These are phyloP conservation scores for Tachina fera DNA, from an alignment of 2,888 invertebrate species.

Conservation along the genomic window DNA sequence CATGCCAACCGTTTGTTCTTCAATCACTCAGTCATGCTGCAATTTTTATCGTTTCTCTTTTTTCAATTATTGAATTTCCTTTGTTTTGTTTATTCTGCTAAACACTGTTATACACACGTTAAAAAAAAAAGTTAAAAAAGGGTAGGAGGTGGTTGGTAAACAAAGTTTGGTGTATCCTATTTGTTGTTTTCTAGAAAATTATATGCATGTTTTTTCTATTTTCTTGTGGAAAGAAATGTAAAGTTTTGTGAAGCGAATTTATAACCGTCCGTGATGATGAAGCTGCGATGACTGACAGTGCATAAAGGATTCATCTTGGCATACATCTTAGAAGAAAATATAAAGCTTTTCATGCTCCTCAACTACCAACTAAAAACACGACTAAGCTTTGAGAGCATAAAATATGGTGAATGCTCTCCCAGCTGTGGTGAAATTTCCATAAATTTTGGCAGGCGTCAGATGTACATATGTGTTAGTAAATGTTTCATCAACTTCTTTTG, in stretches of 20 bases:
- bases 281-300: slow-evolving; percentile 75
- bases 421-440: slow-evolving; percentile 17
- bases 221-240: slow-evolving; percentile 22
- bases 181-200: slow-evolving; percentile 31
- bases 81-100: slow-evolving; percentile 33
- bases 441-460: not conserved
- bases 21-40: slow-evolving; percentile 58
- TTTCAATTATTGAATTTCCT: slow-evolving; percentile 34
- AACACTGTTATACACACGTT: slow-evolving; percentile 35
- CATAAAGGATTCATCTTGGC: slow-evolving; percentile 17
- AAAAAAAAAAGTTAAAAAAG: slow-evolving; percentile 22
- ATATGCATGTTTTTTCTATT: slow-evolving; percentile 1
- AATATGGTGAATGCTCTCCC: slow-evolving; percentile 38
- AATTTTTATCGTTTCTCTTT: slow-evolving; percentile 47
- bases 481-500: not conserved
- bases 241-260: slow-evolving; percentile 64
- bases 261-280: slow-evolving; percentile 74
- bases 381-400: slow-evolving; percentile 2
- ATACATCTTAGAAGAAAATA: not conserved
- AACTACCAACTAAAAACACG: slow-evolving; percentile 1
- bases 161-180: slow-evolving; percentile 44
- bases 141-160: slow-evolving; percentile 44
- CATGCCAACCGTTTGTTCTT: slow-evolving; percentile 41
- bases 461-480: not conserved
- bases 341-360: slow-evolving; percentile 47